These are phyloP conservation scores for Acanthopagrus latus DNA, from an alignment of 2,797 vertebrate genomes.

Conservation along the genomic window DNA sequence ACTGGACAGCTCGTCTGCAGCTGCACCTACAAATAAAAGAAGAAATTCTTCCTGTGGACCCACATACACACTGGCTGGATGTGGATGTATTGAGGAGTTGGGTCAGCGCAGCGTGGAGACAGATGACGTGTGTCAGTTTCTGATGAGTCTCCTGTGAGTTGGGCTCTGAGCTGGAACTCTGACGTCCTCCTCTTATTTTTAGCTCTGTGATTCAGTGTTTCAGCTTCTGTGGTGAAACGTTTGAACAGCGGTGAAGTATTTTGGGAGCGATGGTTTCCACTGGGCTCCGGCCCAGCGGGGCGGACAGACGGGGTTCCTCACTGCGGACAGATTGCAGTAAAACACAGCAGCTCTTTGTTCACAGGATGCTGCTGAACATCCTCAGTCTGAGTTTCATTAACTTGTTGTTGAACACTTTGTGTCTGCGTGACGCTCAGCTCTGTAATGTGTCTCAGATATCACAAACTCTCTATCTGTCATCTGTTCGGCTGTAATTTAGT, in stretches of 20 bases:
- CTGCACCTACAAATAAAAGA: too few species aligned
- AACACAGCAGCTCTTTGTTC: conserved; percentile 14
- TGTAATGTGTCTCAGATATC: conserved; percentile 13
- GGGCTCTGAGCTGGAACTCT: not conserved
- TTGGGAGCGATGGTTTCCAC: not conserved
- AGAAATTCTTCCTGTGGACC: too few species aligned
- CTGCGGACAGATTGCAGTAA: too few species aligned
- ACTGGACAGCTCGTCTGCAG: too few species aligned
- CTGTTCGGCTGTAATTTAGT: conserved; percentile 18
- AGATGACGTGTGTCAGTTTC: too few species aligned
- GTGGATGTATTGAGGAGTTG: too few species aligned
- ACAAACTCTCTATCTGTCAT: not conserved
- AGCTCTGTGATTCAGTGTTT: not conserved
- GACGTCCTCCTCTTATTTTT: not conserved
- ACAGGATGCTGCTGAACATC: not conserved
- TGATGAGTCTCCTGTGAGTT: too few species aligned
- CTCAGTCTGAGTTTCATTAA: not conserved
- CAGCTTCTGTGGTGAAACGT: not conserved
- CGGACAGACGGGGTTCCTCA: not conserved
- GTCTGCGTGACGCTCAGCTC: not conserved
- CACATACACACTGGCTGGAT: too few species aligned
- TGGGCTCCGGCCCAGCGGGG: not conserved
- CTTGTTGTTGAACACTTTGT: not conserved
- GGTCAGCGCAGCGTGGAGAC: not conserved
- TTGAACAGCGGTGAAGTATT: not conserved